Conservation (phyloP, 2,113 vertebrate genomes). For the Sminthopsis crassicaudata region DNA sequence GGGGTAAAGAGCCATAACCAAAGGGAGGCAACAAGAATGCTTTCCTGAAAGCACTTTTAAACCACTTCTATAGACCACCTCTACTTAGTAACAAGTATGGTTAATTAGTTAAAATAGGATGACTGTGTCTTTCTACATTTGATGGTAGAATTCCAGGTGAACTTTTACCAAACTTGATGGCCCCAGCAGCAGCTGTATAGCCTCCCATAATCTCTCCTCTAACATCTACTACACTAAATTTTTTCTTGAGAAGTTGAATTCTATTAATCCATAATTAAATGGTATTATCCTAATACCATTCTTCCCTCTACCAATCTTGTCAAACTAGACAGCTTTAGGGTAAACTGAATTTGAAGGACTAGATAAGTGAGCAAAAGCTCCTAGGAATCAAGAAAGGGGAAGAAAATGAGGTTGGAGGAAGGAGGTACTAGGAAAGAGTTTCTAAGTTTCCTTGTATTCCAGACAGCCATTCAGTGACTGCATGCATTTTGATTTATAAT, state of each 20-base stretch:
- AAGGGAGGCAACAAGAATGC: neutral
- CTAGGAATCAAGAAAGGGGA: neutral
- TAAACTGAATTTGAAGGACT: neutral
- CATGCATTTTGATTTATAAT: neutral
- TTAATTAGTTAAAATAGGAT: conserved; percentile 22
- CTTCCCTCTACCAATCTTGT: neutral
- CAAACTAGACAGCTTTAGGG: neutral
- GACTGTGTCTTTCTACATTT: neutral
- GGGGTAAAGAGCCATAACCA: neutral
- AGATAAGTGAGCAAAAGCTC: neutral
- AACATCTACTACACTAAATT: neutral
- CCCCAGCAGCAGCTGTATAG: neutral
- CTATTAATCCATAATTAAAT: neutral
- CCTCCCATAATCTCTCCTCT: neutral
- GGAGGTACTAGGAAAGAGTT: neutral
- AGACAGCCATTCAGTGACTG: neutral
- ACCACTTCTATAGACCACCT: conserved; percentile 18
- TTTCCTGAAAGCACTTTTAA: conserved; percentile 26
- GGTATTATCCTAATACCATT: neutral
- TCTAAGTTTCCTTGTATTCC: neutral
- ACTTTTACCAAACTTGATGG: neutral
- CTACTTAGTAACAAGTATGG: conserved; percentile 17
- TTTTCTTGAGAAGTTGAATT: neutral
- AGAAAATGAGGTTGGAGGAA: neutral
- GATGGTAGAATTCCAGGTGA: neutral